Conservation (phyloP, 1,140 invertebrate species). For the Whitmania pigra region DNA sequence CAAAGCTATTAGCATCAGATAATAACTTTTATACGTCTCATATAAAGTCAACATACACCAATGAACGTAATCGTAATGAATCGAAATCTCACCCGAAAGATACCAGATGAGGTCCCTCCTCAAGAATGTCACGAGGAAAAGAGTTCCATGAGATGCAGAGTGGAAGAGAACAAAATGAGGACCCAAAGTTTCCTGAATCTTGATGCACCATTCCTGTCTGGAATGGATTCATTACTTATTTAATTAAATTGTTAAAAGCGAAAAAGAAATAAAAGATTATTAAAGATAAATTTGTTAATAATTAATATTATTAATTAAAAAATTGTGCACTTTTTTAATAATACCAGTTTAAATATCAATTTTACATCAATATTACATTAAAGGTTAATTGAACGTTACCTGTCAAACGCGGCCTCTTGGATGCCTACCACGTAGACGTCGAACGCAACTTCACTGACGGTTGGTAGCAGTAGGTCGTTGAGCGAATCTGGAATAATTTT, state of each 20-base stretch:
- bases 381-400: too few relatives aligned
- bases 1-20: too few relatives aligned
- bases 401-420: conserved; percentile 59
- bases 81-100: conserved; percentile 50
- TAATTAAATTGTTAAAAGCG: too few relatives aligned
- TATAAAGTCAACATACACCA: not conserved
- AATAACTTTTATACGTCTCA: too few relatives aligned
- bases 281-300: too few relatives aligned
- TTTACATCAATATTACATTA: too few relatives aligned
- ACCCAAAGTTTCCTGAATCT: conserved; percentile 75
- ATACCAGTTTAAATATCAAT: not conserved
- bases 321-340: not conserved
- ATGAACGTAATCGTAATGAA: not conserved
- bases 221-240: conserved; percentile 13
- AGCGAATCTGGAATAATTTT: conserved; percentile 42
- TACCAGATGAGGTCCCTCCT: conserved; percentile 83
- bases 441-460: conserved; percentile 62
- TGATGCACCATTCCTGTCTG: conserved; percentile 75
- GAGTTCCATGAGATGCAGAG: conserved; percentile 64
- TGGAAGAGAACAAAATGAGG: conserved; percentile 74
- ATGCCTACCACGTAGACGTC: conserved; percentile 82
- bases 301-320: too few relatives aligned
- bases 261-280: too few relatives aligned
- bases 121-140: conserved; percentile 73
- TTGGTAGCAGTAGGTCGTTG: conserved; percentile 75